Conservation (phyloP, 2,113 vertebrate genomes). For the Taurulus bubalis region DNA sequence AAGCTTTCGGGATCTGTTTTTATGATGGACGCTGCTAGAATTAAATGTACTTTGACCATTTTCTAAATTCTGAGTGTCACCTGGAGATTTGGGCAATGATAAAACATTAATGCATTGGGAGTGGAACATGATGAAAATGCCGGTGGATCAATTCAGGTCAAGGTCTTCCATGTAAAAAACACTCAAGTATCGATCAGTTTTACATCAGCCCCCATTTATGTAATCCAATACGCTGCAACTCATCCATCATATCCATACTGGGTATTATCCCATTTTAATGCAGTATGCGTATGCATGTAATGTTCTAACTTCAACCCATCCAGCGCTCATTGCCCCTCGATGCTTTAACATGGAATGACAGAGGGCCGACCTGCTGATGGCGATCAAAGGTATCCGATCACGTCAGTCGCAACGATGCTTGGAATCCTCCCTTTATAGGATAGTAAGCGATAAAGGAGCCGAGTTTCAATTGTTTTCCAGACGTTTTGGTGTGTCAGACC, state of each 20-base stretch:
- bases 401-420: not conserved
- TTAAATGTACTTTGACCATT: not conserved
- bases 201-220: slow-evolving; percentile 14
- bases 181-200: slow-evolving; percentile 59
- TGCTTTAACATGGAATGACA: not conserved
- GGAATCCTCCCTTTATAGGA: not conserved
- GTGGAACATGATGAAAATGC: slow-evolving; percentile 42
- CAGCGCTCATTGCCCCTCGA: too few relatives aligned
- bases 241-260: slow-evolving; percentile 24
- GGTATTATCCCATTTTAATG: slow-evolving; percentile 36
- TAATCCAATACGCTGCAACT: slow-evolving; percentile 41
- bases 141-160: slow-evolving; percentile 57
- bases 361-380: not conserved
- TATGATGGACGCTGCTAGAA: not conserved
- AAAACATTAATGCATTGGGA: slow-evolving; percentile 28
- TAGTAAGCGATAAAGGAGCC: not conserved
- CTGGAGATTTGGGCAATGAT: slow-evolving; percentile 11
- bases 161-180: slow-evolving; percentile 50
- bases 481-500: not conserved
- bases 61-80: not conserved
- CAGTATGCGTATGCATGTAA: slow-evolving; percentile 1
- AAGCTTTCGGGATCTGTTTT: not conserved
- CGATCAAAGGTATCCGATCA: not conserved
- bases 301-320: slow-evolving; percentile 1
- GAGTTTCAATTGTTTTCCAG: not conserved